phyloP scores from a whole-genome alignment of 64 coral and sea anemone genomes.

The Pachyseris speciosa region DNA sequence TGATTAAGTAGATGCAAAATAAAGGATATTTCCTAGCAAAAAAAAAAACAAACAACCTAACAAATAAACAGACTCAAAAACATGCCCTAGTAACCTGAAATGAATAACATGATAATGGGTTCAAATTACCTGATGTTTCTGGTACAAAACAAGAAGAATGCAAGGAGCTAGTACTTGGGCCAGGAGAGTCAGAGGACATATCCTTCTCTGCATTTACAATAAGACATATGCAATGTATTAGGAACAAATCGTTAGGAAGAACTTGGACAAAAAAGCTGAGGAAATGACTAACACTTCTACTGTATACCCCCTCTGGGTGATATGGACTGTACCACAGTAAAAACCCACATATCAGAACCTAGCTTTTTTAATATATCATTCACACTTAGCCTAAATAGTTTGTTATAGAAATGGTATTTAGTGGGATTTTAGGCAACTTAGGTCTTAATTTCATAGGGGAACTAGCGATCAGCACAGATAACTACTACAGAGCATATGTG shows the following conservation, averaged over 20 bases:
- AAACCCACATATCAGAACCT: neutral
- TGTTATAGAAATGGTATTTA: neutral
- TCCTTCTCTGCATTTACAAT: conserved; percentile 16
- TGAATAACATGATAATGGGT: neutral
- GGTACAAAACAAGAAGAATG: neutral
- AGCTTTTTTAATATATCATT: neutral
- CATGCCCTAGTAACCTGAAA: neutral
- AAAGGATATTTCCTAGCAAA: neutral
- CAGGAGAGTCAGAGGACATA: conserved; percentile 2
- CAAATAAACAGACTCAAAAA: neutral
- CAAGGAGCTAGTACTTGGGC: neutral
- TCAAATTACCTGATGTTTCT: conserved; percentile 24
- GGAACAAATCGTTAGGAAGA: neutral
- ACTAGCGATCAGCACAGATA: neutral
- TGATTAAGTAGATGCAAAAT: neutral
- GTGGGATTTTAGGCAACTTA: neutral
- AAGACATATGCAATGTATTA: neutral
- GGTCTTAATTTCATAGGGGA: neutral
- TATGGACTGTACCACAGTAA: neutral
- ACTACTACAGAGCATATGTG: neutral
- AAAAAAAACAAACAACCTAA: neutral
- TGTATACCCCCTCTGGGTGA: neutral
- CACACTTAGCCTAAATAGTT: neutral
- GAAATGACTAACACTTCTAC: neutral
- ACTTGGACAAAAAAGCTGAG: neutral